Evolutionary conservation across 2,797 vertebrate species (phyloP), one percentile per base, ranked within the genome.

Genomic region (Pogonophryne albipinna): DNA sequence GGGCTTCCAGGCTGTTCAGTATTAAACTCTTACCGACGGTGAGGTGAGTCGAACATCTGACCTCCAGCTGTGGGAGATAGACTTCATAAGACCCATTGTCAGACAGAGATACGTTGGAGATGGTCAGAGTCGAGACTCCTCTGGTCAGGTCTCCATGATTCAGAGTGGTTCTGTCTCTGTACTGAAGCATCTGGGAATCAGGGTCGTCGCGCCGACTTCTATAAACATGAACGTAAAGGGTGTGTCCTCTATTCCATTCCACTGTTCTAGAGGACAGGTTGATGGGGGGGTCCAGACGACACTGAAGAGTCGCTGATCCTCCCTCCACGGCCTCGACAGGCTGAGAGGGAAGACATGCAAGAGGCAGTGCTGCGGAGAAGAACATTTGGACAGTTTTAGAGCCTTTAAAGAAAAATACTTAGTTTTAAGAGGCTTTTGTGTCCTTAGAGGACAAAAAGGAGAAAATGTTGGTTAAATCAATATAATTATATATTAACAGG

Each of bases 51-150:
- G 20, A 1, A 44, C 12, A 59, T 0, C 0, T 0, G 16, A 0
- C 0, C 0, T 0, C 0, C 17, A 4, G 16, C 0, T 7, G 12
- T 8, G 19, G 3, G 14, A 60, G 12, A 1, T 0, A 44, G 1
- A 4, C 16, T 27, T 0, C 4, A 52, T 44, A 80, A 0, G 0
- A 0, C 63, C 73, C 68, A 0, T 1, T 44, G 44, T 76, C 67
- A 5, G 8, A 1, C 16, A 0, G 41, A 13, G 4, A 5, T 0
- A 44, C 45, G 12, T 57, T 10, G 3, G 0, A 31, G 38, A 20
- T 20, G 1, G 0, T 0, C 12, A 72, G 10, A 0, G 1, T 53
- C 7, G 71, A 0, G 9, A 1, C 0, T 38, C 68, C 79, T 45
- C 6, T 9, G 0, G 0, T 6, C 52, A 27, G 6, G 51, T 4